Conservation (phyloP, 2,113 vertebrate genomes). For the Scophthalmus maximus region DNA sequence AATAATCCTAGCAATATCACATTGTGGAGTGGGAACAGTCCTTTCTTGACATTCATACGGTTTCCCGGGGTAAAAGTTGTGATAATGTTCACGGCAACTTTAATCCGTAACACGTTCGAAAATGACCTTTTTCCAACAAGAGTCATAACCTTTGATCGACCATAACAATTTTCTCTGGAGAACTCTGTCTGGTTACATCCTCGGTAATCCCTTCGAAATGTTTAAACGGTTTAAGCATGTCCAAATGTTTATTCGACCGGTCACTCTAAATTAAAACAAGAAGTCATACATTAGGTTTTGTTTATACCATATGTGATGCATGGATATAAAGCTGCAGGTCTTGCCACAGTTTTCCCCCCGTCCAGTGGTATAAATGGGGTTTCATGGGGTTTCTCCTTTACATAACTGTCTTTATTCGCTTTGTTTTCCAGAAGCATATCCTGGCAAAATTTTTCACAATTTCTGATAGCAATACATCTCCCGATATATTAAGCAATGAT, state of each 20-base stretch:
- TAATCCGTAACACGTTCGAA: slow-evolving; percentile 27
- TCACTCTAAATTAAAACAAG: slow-evolving; percentile 47
- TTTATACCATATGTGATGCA: slow-evolving; percentile 45
- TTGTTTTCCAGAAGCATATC: background rate
- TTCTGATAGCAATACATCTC: no score
- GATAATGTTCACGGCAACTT: slow-evolving; percentile 3
- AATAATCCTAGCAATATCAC: background rate
- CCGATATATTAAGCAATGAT: no score
- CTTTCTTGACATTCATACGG: background rate
- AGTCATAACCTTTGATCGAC: slow-evolving; percentile 39
- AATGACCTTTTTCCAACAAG: slow-evolving; percentile 21
- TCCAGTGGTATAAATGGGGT: background rate
- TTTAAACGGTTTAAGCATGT: slow-evolving; percentile 44
- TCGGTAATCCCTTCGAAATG: slow-evolving; percentile 43
- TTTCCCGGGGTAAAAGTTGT: background rate
- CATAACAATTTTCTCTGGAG: slow-evolving; percentile 32
- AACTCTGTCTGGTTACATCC: slow-evolving; percentile 21
- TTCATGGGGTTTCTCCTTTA: background rate
- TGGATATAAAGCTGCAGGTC: slow-evolving; percentile 23
- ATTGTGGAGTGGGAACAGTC: background rate
- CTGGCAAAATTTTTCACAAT: no score
- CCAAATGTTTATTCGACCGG: slow-evolving; percentile 50
- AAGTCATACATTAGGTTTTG: slow-evolving; percentile 40
- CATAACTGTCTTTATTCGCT: background rate
- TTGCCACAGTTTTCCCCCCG: background rate